A percentile compares a stretch with the other conserved stretches of the same genome.
Conservation (phyloP, 2,888 invertebrate species). For the Latrodectus elegans region DNA sequence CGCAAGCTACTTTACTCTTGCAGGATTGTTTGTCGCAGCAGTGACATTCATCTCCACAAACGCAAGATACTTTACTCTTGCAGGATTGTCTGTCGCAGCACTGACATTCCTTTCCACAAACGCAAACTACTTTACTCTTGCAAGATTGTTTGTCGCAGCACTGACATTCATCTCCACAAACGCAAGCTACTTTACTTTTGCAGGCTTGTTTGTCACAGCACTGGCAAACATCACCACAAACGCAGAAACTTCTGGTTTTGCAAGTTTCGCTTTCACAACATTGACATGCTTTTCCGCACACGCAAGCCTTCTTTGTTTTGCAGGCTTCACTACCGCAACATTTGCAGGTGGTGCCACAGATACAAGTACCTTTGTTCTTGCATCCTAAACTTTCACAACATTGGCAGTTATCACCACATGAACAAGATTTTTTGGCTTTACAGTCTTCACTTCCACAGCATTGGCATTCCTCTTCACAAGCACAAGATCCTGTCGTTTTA, state of each 20-base stretch:
- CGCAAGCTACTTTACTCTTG: no score
- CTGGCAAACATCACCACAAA: no score
- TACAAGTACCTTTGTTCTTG: no score
- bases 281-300: not conserved
- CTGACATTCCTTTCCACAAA: no score
- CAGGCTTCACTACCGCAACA: slow-evolving; percentile 6
- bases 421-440: not conserved
- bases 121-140: no score
- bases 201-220: no score
- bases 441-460: slow-evolving; percentile 1
- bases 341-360: slow-evolving; percentile 1
- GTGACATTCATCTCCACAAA: no score
- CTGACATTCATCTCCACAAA: slow-evolving; percentile 9
- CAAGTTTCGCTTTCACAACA: not conserved
- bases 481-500: not conserved
- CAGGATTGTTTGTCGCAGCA: no score
- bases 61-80: no score
- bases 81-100: no score
- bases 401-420: slow-evolving; percentile 19
- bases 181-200: not conserved
- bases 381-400: not conserved
- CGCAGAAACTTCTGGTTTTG: no score
- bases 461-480: slow-evolving; percentile 15
- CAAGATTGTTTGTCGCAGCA: not conserved
- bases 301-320: not conserved